These are phyloP conservation scores for Eleginops maclovinus DNA, from an alignment of 2,113 vertebrate species.

Conservation along the genomic window DNA sequence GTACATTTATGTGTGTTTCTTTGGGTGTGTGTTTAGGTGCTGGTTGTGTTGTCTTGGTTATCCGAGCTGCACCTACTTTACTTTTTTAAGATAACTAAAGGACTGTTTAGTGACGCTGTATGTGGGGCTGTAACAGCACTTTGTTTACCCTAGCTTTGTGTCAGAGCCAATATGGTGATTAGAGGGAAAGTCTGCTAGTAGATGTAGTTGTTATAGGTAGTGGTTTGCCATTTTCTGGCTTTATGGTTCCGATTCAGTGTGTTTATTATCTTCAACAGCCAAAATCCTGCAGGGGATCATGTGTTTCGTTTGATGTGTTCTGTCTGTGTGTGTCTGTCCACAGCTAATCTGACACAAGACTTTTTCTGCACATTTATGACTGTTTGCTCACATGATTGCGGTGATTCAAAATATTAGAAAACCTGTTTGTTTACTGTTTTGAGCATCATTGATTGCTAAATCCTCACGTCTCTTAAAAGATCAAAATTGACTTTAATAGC, in stretches of 20 bases:
- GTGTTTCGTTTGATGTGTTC: too few relatives aligned
- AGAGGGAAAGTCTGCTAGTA: not conserved
- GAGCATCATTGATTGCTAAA: too few relatives aligned
- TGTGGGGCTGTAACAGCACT: not conserved
- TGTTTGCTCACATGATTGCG: too few relatives aligned
- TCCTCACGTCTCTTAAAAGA: too few relatives aligned
- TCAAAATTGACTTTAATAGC: too few relatives aligned
- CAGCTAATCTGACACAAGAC: too few relatives aligned
- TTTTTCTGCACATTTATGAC: too few relatives aligned
- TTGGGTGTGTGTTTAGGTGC: constrained; percentile 12
- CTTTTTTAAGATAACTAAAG: not conserved
- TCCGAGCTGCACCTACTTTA: not conserved
- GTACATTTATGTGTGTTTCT: not conserved
- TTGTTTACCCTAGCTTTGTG: not conserved
- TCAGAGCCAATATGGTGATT: not conserved
- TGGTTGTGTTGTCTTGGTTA: not conserved
- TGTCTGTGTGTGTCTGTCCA: too few relatives aligned
- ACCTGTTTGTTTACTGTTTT: too few relatives aligned
- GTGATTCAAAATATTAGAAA: too few relatives aligned
- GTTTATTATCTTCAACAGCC: not conserved
- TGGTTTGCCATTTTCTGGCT: not conserved
- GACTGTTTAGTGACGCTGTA: not conserved
- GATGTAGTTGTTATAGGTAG: not conserved
- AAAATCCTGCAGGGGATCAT: too few relatives aligned
- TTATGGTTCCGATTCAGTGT: not conserved